Percentiles rank a stretch among this genome's conserved stretches.
Conservation (phyloP, 2,797 vertebrate species). For the Pachyuromys duprasi region DNA sequence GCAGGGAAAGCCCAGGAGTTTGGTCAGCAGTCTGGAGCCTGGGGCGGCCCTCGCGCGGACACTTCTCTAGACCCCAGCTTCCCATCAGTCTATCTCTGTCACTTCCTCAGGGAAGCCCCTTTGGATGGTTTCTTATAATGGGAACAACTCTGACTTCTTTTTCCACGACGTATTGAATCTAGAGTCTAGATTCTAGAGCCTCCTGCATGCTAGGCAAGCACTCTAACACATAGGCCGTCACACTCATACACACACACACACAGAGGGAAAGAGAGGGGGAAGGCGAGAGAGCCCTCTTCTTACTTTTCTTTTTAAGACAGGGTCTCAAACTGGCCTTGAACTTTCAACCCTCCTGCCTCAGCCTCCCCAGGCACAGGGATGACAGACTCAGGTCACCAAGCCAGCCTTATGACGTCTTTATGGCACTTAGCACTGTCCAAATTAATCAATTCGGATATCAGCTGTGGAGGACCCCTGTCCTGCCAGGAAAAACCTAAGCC, state of each 20-base stretch:
- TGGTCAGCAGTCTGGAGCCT: not conserved
- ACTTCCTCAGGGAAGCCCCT: conserved; percentile 4
- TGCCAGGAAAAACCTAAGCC: not conserved
- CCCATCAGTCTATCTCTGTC: not conserved
- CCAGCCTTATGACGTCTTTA: not conserved
- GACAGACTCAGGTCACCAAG: not conserved
- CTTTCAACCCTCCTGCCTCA: not conserved
- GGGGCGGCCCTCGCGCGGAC: not conserved
- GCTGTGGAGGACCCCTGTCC: not conserved
- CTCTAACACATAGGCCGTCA: not conserved
- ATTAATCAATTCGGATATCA: not conserved
- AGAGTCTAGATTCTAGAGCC: not conserved
- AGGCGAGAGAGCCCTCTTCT: not conserved
- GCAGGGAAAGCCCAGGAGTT: not conserved
- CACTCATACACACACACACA: not conserved
- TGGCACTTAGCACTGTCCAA: not conserved
- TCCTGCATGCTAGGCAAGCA: not conserved
- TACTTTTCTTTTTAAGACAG: not conserved
- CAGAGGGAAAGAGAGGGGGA: not conserved
- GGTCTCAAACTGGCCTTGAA: not conserved
- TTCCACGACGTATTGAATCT: not conserved
- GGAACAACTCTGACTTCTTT: not conserved
- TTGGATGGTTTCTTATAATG: not conserved
- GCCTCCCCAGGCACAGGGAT: not conserved
- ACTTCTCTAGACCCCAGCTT: not conserved